phyloP scores from a whole-genome alignment of 2,797 vertebrate genomes.

The Ptychadena robeensis region DNA sequence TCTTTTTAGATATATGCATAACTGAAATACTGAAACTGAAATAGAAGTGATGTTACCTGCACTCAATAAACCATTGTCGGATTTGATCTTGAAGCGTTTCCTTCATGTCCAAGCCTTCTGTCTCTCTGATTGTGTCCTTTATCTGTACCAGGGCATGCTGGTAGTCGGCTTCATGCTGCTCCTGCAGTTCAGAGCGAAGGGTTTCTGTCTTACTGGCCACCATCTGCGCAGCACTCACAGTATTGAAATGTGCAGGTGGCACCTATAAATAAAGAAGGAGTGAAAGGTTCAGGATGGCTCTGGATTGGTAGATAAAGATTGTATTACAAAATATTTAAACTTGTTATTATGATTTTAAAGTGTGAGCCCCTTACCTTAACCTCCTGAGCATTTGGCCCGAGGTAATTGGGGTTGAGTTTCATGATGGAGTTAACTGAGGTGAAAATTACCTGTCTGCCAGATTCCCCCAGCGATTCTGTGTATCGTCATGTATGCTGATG shows the following conservation, averaged over 20 bases:
- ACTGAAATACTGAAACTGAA: background rate
- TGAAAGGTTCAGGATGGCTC: background rate
- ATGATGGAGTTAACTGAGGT: too few species aligned
- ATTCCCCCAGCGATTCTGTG: too few species aligned
- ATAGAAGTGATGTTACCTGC: slow-evolving; percentile 71
- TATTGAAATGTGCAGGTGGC: slow-evolving; percentile 68
- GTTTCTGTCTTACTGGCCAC: slow-evolving; percentile 63
- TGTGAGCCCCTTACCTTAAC: too few species aligned
- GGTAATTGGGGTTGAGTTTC: too few species aligned
- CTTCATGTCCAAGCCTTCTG: slow-evolving; percentile 75
- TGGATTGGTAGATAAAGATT: background rate
- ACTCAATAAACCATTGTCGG: slow-evolving; percentile 84
- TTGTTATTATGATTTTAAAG: too few species aligned
- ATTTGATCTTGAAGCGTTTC: slow-evolving; percentile 82
- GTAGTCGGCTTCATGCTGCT: slow-evolving; percentile 71
- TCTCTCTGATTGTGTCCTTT: slow-evolving; percentile 71
- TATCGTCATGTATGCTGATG: too few species aligned
- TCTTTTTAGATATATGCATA: background rate
- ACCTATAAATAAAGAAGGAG: slow-evolving; percentile 66
- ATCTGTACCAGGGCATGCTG: slow-evolving; percentile 70
- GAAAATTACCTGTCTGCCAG: too few species aligned
- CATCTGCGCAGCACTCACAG: slow-evolving; percentile 53
- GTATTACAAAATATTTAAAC: too few species aligned
- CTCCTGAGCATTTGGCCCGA: too few species aligned
- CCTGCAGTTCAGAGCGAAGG: slow-evolving; percentile 67